Conservation (phyloP, 2,113 vertebrate genomes). For the Cinclus cinclus region DNA sequence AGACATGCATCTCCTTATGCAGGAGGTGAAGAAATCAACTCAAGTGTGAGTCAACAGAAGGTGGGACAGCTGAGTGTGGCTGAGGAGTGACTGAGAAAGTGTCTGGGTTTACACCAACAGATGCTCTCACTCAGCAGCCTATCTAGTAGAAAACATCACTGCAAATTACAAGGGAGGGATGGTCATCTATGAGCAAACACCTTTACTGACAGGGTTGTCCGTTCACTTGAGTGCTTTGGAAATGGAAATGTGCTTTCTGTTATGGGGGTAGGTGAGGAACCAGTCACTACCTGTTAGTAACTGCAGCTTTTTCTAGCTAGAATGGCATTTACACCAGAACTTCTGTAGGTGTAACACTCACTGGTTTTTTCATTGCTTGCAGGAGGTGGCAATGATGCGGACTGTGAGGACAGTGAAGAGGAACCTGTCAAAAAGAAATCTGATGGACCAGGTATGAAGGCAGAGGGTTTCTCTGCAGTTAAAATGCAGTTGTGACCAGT, state of each 20-base stretch:
- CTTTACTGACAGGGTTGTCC: not conserved
- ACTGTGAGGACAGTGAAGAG: conserved; percentile 75
- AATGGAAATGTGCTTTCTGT: not conserved
- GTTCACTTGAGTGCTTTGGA: not conserved
- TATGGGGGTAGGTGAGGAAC: not conserved
- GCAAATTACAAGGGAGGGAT: not conserved
- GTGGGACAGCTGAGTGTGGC: not conserved
- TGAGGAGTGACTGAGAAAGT: not conserved
- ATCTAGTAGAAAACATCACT: not conserved
- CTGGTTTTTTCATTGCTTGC: not conserved
- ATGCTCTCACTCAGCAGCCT: not conserved
- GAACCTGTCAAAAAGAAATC: conserved; percentile 79
- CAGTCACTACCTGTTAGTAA: not conserved
- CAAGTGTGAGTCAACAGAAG: not conserved
- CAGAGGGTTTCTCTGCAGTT: not conserved
- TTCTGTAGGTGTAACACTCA: not conserved
- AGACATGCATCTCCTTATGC: not conserved
- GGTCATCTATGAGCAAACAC: not conserved
- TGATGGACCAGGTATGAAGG: conserved; percentile 79
- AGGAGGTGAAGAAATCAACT: not conserved
- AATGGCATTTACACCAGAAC: not conserved
- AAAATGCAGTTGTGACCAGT: not conserved
- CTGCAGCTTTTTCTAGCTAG: not conserved
- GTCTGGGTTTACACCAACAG: not conserved
- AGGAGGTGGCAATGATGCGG: conserved; percentile 66